Base-by-base conservation (phyloP, 2,797 vertebrate genomes). In the Pseudomugil tenellus region DNA sequence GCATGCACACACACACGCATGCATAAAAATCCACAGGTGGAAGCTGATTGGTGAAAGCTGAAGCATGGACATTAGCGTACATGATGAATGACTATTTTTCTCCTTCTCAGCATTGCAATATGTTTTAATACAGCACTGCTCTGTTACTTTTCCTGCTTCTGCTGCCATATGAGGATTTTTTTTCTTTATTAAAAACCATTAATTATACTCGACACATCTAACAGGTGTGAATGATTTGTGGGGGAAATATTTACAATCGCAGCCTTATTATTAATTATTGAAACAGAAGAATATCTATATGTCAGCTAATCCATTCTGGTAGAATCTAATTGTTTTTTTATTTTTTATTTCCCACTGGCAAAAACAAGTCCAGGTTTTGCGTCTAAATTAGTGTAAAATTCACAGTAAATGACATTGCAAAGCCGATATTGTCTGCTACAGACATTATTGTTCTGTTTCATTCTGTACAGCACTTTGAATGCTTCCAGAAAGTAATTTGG, bases 111-210 rank as follows among this genome's bases (percentile, higher is more conserved):
- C 88, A 81, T 78, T 85, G 84, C 90, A 92, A 90, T 91, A 90
- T 88, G 78, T 93, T 93, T 92, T 90, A 91, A 92, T 91, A 88
- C 73, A 85, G 60, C 74, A 60, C 83, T 72, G 67, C 76, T 70
- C 73, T 70, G 84, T 76, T 88, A 78, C 84, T 85, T 82, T 83
- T 86, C 73, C 81, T 58, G 31, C 55, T 72, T 57, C 64, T 54
- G 68, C 72, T 75, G 74, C 80, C 76, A 80, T 77, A 76, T 60
- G 76, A 92, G 63, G 70, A 81, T 67, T 87, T 87, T 81, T 88
- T 90, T 87, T 82, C 82, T 90, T 91, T 91, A 93, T 94, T 93
- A 91, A 90, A 92, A 89, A 84, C 63, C 87, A 93, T 93, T 91
- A 85, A 93, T 93, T 93, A 90, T 87, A 74, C 71, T 63, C 28